Conservation (phyloP, 1,140 invertebrate species). For the Oedothorax gibbosus region DNA sequence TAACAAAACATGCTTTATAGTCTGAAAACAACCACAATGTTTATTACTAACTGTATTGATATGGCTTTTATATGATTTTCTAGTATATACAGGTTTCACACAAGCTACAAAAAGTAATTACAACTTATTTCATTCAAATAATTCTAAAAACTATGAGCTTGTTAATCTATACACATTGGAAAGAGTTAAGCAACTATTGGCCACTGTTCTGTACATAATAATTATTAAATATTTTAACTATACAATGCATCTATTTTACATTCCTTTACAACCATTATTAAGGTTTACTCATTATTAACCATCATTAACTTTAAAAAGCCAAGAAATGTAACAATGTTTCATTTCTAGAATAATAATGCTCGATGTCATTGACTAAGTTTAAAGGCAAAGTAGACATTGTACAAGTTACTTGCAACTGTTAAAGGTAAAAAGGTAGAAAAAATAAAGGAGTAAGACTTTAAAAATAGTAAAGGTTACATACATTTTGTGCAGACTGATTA, state of each 20-base stretch:
- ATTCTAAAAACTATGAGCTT: background rate
- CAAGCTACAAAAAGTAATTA: conserved; percentile 43
- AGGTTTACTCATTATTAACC: conserved; percentile 18
- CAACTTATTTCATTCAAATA: conserved; percentile 10
- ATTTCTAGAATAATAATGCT: too few species aligned
- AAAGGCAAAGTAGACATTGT: too few species aligned
- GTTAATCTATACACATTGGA: background rate
- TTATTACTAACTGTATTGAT: conserved; percentile 56
- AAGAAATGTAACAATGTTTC: background rate
- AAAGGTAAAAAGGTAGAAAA: too few species aligned
- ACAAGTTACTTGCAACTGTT: too few species aligned
- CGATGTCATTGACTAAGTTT: too few species aligned
- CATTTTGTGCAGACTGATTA: too few species aligned
- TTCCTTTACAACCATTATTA: conserved; percentile 21
- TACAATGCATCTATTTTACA: conserved; percentile 30
- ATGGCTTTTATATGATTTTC: conserved; percentile 53
- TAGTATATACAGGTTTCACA: conserved; percentile 56
- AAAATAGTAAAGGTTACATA: too few species aligned
- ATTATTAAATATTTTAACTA: conserved; percentile 4
- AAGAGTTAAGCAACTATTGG: too few species aligned
- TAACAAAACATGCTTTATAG: conserved; percentile 51
- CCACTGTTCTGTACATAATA: too few species aligned
- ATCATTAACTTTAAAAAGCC: conserved; percentile 1
- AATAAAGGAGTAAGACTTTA: too few species aligned
- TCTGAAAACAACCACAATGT: conserved; percentile 53